Percentiles rank a stretch among this genome's conserved stretches.
phyloP scores from a whole-genome alignment of 2,888 invertebrate species.

The Agonopterix alstromeriana region DNA sequence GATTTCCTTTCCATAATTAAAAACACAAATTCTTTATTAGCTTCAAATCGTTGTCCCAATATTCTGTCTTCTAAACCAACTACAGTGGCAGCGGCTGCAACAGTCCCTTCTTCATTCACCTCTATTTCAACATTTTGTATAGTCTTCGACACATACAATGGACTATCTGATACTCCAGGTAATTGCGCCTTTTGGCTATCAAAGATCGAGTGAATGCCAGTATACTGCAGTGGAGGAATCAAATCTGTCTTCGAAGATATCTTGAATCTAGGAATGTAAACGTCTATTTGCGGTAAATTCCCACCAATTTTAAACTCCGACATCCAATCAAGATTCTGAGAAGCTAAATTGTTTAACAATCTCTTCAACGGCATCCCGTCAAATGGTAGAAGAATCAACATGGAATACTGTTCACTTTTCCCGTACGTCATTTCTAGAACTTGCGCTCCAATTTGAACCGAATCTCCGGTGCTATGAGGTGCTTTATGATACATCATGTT shows the following conservation, averaged over 20 bases:
- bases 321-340: constrained; percentile 66
- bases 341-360: constrained; percentile 68
- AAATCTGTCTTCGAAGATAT: constrained; percentile 59
- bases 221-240: constrained; percentile 63
- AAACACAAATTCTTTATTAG: constrained; percentile 82
- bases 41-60: constrained; percentile 73
- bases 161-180: constrained; percentile 74
- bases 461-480: constrained; percentile 71
- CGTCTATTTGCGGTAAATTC: constrained; percentile 68
- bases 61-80: constrained; percentile 62
- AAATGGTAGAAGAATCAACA: constrained; percentile 80
- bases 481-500: constrained; percentile 86
- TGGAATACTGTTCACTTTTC: constrained; percentile 75
- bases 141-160: constrained; percentile 76
- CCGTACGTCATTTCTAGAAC: constrained; percentile 84
- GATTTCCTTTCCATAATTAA: constrained; percentile 79
- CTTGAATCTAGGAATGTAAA: constrained; percentile 78
- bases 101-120: constrained; percentile 85
- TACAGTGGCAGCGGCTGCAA: constrained; percentile 79
- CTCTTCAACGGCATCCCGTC: constrained; percentile 67
- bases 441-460: constrained; percentile 75
- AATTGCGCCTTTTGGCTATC: constrained; percentile 73
- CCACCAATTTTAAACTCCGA: constrained; percentile 29
- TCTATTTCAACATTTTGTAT: constrained; percentile 84
- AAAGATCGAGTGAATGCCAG: constrained; percentile 82